Conservation (phyloP, 2,797 vertebrate genomes). For the Poeciliopsis paucimaculata region DNA sequence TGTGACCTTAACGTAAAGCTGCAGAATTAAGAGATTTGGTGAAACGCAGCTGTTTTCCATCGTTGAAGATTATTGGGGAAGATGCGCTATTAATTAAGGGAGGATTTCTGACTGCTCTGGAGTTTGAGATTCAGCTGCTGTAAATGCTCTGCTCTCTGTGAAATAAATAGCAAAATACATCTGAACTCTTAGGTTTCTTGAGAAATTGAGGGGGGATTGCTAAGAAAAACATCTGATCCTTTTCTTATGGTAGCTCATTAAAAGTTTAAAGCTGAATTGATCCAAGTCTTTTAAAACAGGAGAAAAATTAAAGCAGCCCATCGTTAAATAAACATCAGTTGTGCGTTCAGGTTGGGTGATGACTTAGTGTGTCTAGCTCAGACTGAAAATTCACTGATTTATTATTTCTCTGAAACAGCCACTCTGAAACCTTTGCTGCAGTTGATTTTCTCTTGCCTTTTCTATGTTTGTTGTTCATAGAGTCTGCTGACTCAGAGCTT, state of each 20-base stretch:
- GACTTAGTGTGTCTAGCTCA: background rate
- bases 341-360: background rate
- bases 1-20: background rate
- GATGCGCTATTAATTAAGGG: background rate
- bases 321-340: background rate
- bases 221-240: background rate
- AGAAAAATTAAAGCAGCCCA: background rate
- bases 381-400: background rate
- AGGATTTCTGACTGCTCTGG: background rate
- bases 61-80: background rate
- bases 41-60: background rate
- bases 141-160: background rate
- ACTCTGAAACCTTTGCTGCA: background rate
- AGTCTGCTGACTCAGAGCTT: background rate
- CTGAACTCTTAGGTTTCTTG: background rate
- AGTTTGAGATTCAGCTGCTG: background rate
- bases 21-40: slow-evolving; percentile 3
- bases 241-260: background rate
- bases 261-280: background rate
- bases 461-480: background rate
- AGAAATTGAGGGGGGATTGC: background rate
- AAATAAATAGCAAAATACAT: background rate
- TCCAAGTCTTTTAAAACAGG: background rate
- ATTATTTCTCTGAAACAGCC: background rate
- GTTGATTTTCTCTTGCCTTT: background rate